Percentiles rank a stretch among this genome's conserved stretches.
Evolutionary conservation across 2,888 invertebrate genomes (phyloP).

Genomic region (Ptilodon capucinus): DNA sequence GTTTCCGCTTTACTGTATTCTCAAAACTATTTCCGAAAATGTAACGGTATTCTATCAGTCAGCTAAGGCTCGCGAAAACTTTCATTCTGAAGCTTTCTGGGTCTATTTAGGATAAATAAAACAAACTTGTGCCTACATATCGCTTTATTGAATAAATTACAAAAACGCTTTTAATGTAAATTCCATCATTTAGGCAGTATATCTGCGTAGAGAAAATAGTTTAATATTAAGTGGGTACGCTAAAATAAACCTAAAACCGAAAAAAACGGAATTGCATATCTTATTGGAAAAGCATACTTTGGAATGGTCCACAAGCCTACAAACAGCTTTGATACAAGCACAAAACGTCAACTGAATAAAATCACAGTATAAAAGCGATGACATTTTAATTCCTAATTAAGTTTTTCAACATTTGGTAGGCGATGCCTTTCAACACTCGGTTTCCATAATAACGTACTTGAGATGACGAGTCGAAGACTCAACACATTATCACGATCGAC

Average conservation of each 20-base stretch:
- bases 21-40: no score
- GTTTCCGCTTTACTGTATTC: no score
- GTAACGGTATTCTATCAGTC: no score
- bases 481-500: slow-evolving; percentile 23
- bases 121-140: slow-evolving; percentile 59
- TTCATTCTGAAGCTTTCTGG: no score
- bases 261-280: slow-evolving; percentile 42
- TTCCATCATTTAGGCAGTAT: slow-evolving; percentile 57
- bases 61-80: no score
- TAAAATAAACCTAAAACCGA: slow-evolving; percentile 54
- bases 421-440: slow-evolving; percentile 30
- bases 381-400: slow-evolving; percentile 34
- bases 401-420: slow-evolving; percentile 29
- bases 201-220: slow-evolving; percentile 50
- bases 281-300: slow-evolving; percentile 44
- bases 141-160: slow-evolving; percentile 78
- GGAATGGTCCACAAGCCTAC: slow-evolving; percentile 64
- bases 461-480: slow-evolving; percentile 24
- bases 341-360: slow-evolving; percentile 26
- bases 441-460: slow-evolving; percentile 16
- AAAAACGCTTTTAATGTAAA: slow-evolving; percentile 61
- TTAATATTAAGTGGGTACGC: slow-evolving; percentile 44
- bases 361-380: slow-evolving; percentile 36
- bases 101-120: no score
- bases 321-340: slow-evolving; percentile 34